Base-by-base conservation (phyloP, 1,140 invertebrate genomes). In the Maniola jurtina region DNA sequence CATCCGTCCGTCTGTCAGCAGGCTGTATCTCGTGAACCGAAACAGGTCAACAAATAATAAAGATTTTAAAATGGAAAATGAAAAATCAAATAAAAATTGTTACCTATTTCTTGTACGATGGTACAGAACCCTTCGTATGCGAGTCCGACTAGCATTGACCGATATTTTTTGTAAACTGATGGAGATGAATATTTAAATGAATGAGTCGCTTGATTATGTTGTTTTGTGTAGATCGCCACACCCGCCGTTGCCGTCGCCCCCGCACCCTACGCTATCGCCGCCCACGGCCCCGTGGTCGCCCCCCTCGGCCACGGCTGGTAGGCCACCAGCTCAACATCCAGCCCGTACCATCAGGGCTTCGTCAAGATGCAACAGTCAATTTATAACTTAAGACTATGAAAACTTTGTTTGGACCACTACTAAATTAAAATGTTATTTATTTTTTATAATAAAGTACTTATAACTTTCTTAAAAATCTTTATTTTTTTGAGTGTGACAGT, bases 321-420 rank as follows among this genome's bases (percentile, higher is more conserved):
- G 79, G n/a, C 68, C 2, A 48, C 54, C 65, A 65, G 57, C 38
- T 64, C 61, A 40, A 16, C 65, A 52, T 45, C 16, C 16, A 50
- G 60, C 65, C 70, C 61, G 57, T 50, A 69, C 59, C 69, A 75
- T 11, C 64, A 38, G 50, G 61, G 72, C 72, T 61, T 73, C 71
- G 64, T 73, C 73, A 69, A 69, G 60, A 75, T 71, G 84, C 87
- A 89, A 87, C 86, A 88, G 81, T 88, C 83, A 87, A 80, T 47
- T 40, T 34, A 54, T 72, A 70, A 59, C 61, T 36, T 66, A 64
- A 61, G 56, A 52, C 42, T 16, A 48, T 16, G 54, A 14, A 57
- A 67, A 67, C 1, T 62, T 33, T 67, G 33, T 67, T 62, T 57
- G 59, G 59, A 57, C 14, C 8, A 52, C 6, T 52, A 9, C 14